These are phyloP conservation scores for Pseudomyrmex gracilis DNA, from an alignment of 1,140 invertebrate genomes.

Conservation along the genomic window DNA sequence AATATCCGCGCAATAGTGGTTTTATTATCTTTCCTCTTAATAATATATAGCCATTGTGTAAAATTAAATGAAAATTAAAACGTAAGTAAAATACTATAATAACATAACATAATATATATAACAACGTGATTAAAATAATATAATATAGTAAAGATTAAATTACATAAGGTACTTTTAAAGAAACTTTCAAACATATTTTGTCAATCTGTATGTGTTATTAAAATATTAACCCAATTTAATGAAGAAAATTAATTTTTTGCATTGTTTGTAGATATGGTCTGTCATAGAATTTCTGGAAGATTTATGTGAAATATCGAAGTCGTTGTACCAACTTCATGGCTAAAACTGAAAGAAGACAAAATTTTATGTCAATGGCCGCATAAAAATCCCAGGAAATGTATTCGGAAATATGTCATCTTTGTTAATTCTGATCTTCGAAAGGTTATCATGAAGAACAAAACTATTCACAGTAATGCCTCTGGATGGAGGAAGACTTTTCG, in stretches of 20 bases:
- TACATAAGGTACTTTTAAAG: neutral
- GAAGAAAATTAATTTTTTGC: neutral
- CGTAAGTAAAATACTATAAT: neutral
- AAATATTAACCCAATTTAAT: neutral
- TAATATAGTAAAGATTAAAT: neutral
- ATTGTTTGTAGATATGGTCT: neutral
- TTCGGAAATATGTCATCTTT: neutral
- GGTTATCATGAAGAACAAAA: too few relatives aligned
- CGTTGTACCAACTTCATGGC: neutral
- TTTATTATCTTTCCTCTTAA: constrained; percentile 6
- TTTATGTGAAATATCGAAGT: neutral
- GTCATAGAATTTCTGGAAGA: neutral
- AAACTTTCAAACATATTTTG: neutral
- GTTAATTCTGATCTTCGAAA: too few relatives aligned
- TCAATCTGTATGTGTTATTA: neutral
- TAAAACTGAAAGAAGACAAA: neutral
- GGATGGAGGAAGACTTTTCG: too few relatives aligned
- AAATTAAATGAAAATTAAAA: neutral
- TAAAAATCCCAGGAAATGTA: neutral
- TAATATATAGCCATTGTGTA: neutral
- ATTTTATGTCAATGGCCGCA: neutral
- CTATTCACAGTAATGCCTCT: too few relatives aligned
- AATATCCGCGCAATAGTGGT: neutral
- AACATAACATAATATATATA: too few relatives aligned
- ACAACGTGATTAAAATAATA: too few relatives aligned